phyloP scores from a whole-genome alignment of 2,797 vertebrate genomes.

The Leptatherina wallacei region DNA sequence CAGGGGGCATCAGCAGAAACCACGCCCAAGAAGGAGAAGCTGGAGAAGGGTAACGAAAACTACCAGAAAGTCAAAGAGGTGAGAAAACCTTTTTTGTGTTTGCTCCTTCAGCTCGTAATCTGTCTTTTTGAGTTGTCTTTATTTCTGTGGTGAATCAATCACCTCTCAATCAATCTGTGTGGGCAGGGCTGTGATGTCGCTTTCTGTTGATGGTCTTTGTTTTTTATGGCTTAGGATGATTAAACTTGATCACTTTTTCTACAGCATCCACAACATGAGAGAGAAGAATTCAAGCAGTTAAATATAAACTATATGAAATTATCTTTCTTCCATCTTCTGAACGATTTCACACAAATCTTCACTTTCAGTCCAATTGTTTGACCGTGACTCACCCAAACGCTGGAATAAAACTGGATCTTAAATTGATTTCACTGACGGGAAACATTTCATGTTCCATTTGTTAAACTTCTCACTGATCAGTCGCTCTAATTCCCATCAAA shows the following conservation, averaged over 20 bases:
- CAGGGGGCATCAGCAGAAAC: slow-evolving; percentile 63
- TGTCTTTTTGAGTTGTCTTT: slow-evolving; percentile 36
- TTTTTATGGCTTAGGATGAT: slow-evolving; percentile 13
- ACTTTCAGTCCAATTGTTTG: not conserved
- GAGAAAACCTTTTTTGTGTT: slow-evolving; percentile 17
- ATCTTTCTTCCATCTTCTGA: not conserved
- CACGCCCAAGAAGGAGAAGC: slow-evolving; percentile 75
- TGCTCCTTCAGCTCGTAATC: not conserved
- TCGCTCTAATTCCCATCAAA: too few species aligned
- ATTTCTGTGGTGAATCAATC: slow-evolving; percentile 23
- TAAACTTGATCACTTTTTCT: not conserved
- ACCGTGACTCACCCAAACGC: not conserved
- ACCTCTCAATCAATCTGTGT: slow-evolving; percentile 37
- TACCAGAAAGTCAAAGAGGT: slow-evolving; percentile 94
- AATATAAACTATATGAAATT: not conserved
- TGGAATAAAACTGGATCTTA: not conserved
- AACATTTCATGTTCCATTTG: too few species aligned
- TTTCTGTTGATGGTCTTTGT: slow-evolving; percentile 11
- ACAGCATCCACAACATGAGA: not conserved
- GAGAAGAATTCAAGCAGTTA: not conserved
- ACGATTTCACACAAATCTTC: not conserved
- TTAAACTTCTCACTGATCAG: too few species aligned
- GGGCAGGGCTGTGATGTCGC: slow-evolving; percentile 21
- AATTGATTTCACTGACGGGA: not conserved
- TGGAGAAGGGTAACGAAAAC: slow-evolving; percentile 93